Base-by-base conservation (phyloP, 1,140 invertebrate species). In the Papilio machaon region DNA sequence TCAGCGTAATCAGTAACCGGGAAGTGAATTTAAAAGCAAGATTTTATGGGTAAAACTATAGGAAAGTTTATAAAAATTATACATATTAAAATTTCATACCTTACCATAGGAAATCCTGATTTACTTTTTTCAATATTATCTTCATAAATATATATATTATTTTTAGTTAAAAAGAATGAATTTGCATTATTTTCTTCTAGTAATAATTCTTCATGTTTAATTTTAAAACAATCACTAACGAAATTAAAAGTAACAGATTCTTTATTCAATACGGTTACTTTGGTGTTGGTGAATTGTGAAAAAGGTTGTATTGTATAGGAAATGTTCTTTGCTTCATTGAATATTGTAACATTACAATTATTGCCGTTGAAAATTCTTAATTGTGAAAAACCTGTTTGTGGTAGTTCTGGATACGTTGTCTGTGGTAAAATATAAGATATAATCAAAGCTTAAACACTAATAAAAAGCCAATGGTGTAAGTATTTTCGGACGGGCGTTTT, bases 321-420 rank as follows among this genome's bases (percentile, higher is more conserved):
- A 15, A 90, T 88, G 46, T 89, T 87, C 15, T 88, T 81, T 17
- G 82, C 77, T 9, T 87, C 78, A 67, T 86, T 88, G 4, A 89
- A 80, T 67, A 94, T 81, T 8, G 88, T 87, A 11, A 93, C 79
- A 9, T 87, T 83, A 54, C 91, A 93, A 2, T 88, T 89, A 80
- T 96, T 90, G 2, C 95, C 93, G 89, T 98, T 98, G 84, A 96
- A 97, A 80, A 98, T 93, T 80, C 97, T 95, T 52, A 98, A 79
- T 90, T 98, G 97, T 0, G 95, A 95, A 38, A 96, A 89, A 15
- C 95, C 96, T 30, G 84, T 19, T 54, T 93, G 87, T 3, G 97
- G 96, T 43, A 97, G 83, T 19, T 95, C 87, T 5, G 97, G 96
- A 88, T 97, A 97, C 3, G 97, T 97, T 84, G 93, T 92, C 96